These are phyloP conservation scores for Phrixothrix hirtus DNA, from an alignment of 2,888 invertebrate genomes.

Conservation along the genomic window DNA sequence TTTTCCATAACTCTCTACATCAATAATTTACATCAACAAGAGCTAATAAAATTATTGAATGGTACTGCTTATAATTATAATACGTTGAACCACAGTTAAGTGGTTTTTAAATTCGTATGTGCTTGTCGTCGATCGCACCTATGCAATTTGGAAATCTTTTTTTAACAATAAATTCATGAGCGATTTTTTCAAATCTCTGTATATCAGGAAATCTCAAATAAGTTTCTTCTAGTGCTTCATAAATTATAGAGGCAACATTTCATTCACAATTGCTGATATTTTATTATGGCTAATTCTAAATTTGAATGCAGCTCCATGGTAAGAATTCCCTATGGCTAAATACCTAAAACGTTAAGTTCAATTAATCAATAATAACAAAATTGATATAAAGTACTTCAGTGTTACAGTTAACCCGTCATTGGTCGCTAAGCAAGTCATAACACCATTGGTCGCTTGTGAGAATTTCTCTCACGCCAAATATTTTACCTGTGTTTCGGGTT, in stretches of 20 bases:
- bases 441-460: no score
- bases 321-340: slow-evolving; percentile 1
- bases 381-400: neutral
- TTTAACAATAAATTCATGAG: neutral
- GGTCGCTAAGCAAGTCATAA: no score
- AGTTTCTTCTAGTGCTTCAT: neutral
- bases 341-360: slow-evolving; percentile 1
- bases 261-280: slow-evolving; percentile 1
- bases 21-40: slow-evolving; percentile 5
- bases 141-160: slow-evolving; percentile 5
- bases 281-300: slow-evolving; percentile 6
- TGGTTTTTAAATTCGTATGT: neutral
- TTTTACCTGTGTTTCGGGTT: no score
- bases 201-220: neutral
- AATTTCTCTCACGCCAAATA: no score
- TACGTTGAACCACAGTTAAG: slow-evolving; percentile 1
- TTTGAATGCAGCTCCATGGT: neutral
- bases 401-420: slow-evolving; percentile 4
- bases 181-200: neutral
- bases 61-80: slow-evolving; percentile 5
- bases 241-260: neutral
- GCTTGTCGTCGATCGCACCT: neutral
- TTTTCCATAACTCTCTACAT: slow-evolving; percentile 4
- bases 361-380: neutral
- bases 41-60: slow-evolving; percentile 1